Evolutionary conservation across 1,140 invertebrate genomes (phyloP).

Genomic region (Zaprionus camerounensis): DNA sequence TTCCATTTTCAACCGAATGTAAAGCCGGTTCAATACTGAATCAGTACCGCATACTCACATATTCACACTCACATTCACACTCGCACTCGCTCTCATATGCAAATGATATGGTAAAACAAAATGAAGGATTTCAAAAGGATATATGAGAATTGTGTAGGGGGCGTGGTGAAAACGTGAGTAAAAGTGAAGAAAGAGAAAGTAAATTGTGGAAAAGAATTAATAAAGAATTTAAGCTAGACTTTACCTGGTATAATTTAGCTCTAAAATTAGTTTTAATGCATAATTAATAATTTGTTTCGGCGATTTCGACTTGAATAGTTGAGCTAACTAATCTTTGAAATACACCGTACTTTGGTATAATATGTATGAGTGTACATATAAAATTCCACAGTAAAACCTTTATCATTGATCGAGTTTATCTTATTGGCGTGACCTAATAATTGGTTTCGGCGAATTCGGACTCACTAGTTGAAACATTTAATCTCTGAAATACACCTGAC

Average conservation of each 20-base stretch:
- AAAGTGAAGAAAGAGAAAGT: background rate
- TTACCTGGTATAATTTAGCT: too few relatives aligned
- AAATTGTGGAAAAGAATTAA: too few relatives aligned
- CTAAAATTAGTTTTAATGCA: too few relatives aligned
- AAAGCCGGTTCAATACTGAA: slow-evolving; percentile 47
- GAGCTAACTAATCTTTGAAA: too few relatives aligned
- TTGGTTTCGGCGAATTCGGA: background rate
- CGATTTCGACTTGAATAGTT: background rate
- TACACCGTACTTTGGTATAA: too few relatives aligned
- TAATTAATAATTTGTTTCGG: background rate
- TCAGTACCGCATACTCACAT: background rate
- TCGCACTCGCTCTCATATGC: background rate
- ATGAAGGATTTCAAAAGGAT: slow-evolving; percentile 22
- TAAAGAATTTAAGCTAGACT: too few relatives aligned
- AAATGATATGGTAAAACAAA: slow-evolving; percentile 13
- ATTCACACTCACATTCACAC: background rate
- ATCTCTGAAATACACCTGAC: background rate
- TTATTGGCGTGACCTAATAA: too few relatives aligned
- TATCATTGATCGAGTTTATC: too few relatives aligned
- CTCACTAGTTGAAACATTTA: background rate
- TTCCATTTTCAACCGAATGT: slow-evolving; percentile 30
- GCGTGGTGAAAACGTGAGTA: background rate
- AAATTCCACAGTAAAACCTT: too few relatives aligned
- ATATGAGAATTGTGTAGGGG: background rate
- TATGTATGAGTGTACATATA: too few relatives aligned